A percentile compares a stretch with the other conserved stretches of the same genome.
Conservation (phyloP, 2,113 vertebrate genomes). For the Burhinus oedicnemus region DNA sequence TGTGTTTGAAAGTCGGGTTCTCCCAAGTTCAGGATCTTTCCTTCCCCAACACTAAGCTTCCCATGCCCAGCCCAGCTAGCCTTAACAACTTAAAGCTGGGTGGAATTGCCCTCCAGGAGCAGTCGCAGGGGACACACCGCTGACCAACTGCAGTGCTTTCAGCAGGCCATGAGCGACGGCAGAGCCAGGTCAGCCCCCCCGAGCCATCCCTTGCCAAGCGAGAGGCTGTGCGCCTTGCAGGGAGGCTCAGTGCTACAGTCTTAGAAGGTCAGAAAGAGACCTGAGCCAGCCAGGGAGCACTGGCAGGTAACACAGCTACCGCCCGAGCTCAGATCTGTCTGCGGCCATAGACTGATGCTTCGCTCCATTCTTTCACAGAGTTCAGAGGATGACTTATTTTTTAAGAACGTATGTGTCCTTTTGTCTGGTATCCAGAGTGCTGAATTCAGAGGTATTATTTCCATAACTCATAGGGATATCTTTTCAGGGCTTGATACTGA, state of each 20-base stretch:
- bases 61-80: background rate
- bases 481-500: background rate
- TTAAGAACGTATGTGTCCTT: background rate
- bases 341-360: background rate
- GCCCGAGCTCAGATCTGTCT: background rate
- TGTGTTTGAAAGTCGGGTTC: too few relatives aligned
- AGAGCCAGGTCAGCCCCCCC: background rate
- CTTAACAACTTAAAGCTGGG: background rate
- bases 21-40: background rate
- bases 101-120: background rate
- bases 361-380: background rate
- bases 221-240: rapidly evolving
- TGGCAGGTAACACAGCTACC: background rate
- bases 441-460: background rate
- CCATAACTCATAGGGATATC: rapidly evolving
- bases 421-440: background rate
- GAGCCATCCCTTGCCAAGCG: rapidly evolving
- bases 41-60: background rate
- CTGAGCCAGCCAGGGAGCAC: background rate
- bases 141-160: background rate
- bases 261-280: background rate
- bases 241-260: background rate
- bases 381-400: background rate
- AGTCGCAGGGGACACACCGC: too few relatives aligned
- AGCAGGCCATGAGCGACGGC: rapidly evolving